These are phyloP conservation scores for Sesamia nonagrioides DNA, from an alignment of 1,140 invertebrate species.

Conservation along the genomic window DNA sequence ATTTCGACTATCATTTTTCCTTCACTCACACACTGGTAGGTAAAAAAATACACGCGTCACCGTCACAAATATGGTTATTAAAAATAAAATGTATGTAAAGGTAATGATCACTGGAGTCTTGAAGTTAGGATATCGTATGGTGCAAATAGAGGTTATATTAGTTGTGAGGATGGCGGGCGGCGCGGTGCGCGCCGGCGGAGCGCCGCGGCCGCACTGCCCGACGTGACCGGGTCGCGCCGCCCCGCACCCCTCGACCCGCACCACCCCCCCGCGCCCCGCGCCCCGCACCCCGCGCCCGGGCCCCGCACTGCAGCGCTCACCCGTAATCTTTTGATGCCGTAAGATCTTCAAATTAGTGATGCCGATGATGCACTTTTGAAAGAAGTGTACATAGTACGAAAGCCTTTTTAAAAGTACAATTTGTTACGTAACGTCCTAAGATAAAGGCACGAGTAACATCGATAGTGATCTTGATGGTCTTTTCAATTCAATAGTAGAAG, in stretches of 20 bases:
- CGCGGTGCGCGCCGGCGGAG: slow-evolving; percentile 76
- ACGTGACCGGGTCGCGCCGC: slow-evolving; percentile 81
- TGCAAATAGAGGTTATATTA: slow-evolving; percentile 50
- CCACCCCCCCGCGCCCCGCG: slow-evolving; percentile 49
- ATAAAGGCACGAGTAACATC: not conserved
- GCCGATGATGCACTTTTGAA: slow-evolving; percentile 79
- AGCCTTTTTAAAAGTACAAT: slow-evolving; percentile 40
- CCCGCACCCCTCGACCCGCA: slow-evolving; percentile 54
- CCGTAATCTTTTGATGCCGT: slow-evolving; percentile 78
- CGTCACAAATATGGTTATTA: slow-evolving; percentile 38
- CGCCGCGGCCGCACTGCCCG: slow-evolving; percentile 81
- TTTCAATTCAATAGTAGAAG: not conserved
- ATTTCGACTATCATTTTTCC: slow-evolving; percentile 85
- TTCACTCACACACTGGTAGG: slow-evolving; percentile 61
- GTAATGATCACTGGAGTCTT: slow-evolving; percentile 37
- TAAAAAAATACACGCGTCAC: slow-evolving; percentile 39
- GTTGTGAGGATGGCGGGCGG: slow-evolving; percentile 58
- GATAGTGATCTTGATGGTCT: not conserved
- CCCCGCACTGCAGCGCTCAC: slow-evolving; percentile 81
- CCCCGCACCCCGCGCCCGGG: slow-evolving; percentile 57
- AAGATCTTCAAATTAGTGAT: slow-evolving; percentile 82
- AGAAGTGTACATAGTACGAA: slow-evolving; percentile 2
- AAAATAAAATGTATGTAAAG: slow-evolving; percentile 41
- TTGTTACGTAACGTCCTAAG: not conserved
- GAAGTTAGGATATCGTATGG: slow-evolving; percentile 38